A percentile compares a stretch with the other conserved stretches of the same genome.
Evolutionary conservation across 2,888 invertebrate species (phyloP).

Genomic region (Ethmia dodecea): DNA sequence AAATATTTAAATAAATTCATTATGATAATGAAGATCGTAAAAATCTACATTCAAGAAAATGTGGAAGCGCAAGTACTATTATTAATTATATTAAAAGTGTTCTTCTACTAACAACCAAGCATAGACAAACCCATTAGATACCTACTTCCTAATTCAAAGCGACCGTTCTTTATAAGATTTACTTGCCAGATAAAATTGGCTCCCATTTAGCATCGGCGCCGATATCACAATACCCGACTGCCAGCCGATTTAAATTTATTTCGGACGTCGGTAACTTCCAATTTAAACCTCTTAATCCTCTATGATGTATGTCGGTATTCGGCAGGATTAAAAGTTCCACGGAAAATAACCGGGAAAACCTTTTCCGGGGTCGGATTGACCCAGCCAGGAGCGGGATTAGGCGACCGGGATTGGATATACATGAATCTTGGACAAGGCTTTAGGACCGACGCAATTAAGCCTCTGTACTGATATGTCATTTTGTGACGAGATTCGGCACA

Average conservation of each 20-base stretch:
- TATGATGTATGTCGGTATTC: slow-evolving; percentile 78
- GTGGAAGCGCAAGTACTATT: too few species aligned
- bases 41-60: too few species aligned
- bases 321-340: slow-evolving; percentile 77
- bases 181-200: slow-evolving; percentile 65
- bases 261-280: slow-evolving; percentile 78
- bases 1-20: too few species aligned
- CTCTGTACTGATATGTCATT: slow-evolving; percentile 68
- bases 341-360: slow-evolving; percentile 78
- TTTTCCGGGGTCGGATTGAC: slow-evolving; percentile 76
- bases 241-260: slow-evolving; percentile 77
- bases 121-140: not conserved
- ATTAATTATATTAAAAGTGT: too few species aligned
- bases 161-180: slow-evolving; percentile 52
- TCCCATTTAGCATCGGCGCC: slow-evolving; percentile 69
- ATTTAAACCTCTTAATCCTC: slow-evolving; percentile 78
- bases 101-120: too few species aligned
- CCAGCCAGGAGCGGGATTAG: slow-evolving; percentile 72
- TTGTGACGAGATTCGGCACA: slow-evolving; percentile 50
- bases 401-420: slow-evolving; percentile 74
- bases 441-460: slow-evolving; percentile 72
- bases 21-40: too few species aligned
- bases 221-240: slow-evolving; percentile 76
- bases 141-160: slow-evolving; percentile 29
- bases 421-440: slow-evolving; percentile 73